Conservation (phyloP, 2,888 invertebrate genomes). For the Xestia xanthographa region DNA sequence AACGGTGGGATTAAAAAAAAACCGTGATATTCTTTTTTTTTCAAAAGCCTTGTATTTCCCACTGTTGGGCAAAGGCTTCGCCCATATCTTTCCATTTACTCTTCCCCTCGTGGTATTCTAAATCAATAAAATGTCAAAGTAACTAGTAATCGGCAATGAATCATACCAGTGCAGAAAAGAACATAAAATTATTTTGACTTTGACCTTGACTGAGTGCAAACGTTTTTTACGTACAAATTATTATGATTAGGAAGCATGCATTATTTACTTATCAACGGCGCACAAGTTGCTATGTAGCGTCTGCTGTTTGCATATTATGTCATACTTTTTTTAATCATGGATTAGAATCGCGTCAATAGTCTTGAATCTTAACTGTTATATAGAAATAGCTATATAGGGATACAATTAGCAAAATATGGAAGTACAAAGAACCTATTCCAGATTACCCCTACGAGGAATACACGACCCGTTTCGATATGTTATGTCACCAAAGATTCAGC, state of each 20-base stretch:
- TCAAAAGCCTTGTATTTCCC: too few relatives aligned
- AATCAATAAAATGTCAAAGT: background rate
- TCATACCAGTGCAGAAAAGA: background rate
- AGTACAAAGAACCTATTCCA: too few relatives aligned
- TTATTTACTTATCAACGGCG: conserved; percentile 10
- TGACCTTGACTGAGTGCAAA: background rate
- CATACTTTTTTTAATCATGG: background rate
- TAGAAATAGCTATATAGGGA: background rate
- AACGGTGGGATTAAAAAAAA: too few relatives aligned
- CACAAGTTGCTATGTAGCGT: background rate
- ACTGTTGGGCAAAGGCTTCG: too few relatives aligned
- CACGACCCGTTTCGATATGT: too few relatives aligned
- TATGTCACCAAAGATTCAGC: too few relatives aligned
- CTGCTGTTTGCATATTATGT: background rate
- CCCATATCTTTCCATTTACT: too few relatives aligned
- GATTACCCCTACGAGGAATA: too few relatives aligned
- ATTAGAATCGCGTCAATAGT: background rate
- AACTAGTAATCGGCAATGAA: background rate
- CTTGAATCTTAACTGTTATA: too few relatives aligned
- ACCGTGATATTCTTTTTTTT: too few relatives aligned
- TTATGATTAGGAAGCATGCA: background rate
- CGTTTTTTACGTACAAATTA: background rate
- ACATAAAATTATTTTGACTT: background rate
- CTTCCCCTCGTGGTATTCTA: background rate
- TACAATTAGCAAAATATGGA: background rate